phyloP scores from a whole-genome alignment of 2,113 vertebrate species.

The Phrynosoma blainvillii region DNA sequence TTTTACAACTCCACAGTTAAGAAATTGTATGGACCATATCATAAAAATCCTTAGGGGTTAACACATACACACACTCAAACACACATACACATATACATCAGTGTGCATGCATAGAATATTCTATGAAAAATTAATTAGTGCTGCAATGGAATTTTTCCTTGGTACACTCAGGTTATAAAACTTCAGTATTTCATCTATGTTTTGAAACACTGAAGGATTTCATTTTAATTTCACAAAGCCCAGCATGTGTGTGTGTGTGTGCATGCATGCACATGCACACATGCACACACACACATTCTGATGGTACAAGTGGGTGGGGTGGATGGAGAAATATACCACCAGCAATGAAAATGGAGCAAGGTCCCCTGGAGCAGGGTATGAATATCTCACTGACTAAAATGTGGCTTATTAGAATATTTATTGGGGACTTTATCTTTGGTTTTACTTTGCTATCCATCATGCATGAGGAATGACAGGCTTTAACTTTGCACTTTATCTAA shows the following conservation, averaged over 20 bases:
- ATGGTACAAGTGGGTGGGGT: neutral
- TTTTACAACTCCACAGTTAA: neutral
- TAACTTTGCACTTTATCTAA: slow-evolving; percentile 53
- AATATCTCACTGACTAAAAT: slow-evolving; percentile 33
- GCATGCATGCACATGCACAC: too few relatives aligned
- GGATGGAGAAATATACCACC: neutral
- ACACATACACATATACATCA: too few relatives aligned
- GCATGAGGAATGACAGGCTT: slow-evolving; percentile 47
- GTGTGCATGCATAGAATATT: neutral
- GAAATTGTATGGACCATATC: neutral
- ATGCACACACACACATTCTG: neutral
- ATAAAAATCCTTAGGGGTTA: neutral
- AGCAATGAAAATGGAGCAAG: slow-evolving; percentile 7
- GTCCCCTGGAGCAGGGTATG: neutral
- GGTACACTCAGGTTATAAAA: neutral
- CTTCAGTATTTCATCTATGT: neutral
- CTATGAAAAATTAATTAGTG: neutral
- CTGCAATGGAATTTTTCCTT: neutral
- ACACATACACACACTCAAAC: too few relatives aligned
- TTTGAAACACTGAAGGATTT: neutral
- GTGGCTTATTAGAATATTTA: slow-evolving; percentile 37
- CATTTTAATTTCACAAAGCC: neutral
- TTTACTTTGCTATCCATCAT: slow-evolving; percentile 49
- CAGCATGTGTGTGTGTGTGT: neutral
- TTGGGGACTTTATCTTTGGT: slow-evolving; percentile 36